phyloP scores from a whole-genome alignment of 2,888 invertebrate species.

The Sinopyrophorus schimmeli region DNA sequence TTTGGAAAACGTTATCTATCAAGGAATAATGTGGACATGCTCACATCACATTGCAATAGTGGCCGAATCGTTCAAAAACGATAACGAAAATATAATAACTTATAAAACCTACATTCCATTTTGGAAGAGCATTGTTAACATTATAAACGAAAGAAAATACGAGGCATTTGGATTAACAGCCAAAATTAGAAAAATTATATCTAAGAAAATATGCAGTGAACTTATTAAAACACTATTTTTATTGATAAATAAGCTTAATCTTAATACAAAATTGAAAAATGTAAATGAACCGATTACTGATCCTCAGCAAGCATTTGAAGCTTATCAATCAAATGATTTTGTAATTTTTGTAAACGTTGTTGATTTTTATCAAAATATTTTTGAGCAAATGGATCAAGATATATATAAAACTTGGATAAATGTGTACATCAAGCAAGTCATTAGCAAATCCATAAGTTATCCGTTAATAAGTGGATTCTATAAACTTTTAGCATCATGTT shows the following conservation, averaged over 20 bases:
- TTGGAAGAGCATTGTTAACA: slow-evolving; percentile 59
- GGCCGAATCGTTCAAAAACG: slow-evolving; percentile 49
- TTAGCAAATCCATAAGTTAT: slow-evolving; percentile 60
- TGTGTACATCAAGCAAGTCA: slow-evolving; percentile 58
- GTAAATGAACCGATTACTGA: slow-evolving; percentile 43
- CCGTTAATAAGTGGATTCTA: slow-evolving; percentile 71
- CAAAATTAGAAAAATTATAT: slow-evolving; percentile 41
- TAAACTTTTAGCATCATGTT: slow-evolving; percentile 60
- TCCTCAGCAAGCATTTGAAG: slow-evolving; percentile 52
- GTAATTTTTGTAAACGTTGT: slow-evolving; percentile 69
- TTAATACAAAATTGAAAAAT: slow-evolving; percentile 51
- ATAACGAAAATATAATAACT: slow-evolving; percentile 54
- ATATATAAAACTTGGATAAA: slow-evolving; percentile 59
- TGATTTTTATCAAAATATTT: slow-evolving; percentile 63
- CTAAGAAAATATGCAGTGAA: slow-evolving; percentile 54
- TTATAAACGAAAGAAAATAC: slow-evolving; percentile 29
- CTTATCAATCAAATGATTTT: slow-evolving; percentile 62
- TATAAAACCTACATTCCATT: slow-evolving; percentile 63
- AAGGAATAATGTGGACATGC: slow-evolving; percentile 66
- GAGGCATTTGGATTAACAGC: slow-evolving; percentile 38
- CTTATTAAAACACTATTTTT: slow-evolving; percentile 54
- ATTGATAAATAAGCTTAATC: slow-evolving; percentile 58
- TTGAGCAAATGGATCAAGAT: slow-evolving; percentile 53
- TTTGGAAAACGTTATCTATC: slow-evolving; percentile 56
- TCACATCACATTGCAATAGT: slow-evolving; percentile 63